Evolutionary conservation across 2,113 vertebrate species (phyloP), one percentile per base, ranked within the genome.

Genomic region (Parus major): DNA sequence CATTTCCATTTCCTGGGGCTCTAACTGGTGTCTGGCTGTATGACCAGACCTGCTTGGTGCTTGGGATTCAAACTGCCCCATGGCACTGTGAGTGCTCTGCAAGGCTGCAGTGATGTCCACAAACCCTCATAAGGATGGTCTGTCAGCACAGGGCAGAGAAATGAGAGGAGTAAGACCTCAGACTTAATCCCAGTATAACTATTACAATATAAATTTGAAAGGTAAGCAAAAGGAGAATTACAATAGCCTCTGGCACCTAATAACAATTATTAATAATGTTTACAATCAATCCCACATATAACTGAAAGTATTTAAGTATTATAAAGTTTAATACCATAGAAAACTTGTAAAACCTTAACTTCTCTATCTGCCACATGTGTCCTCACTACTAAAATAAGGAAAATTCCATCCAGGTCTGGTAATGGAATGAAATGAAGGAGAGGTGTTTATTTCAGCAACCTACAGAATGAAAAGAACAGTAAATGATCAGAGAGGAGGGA

Each of bases 1-100:
- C 69, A 50, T 95, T 97, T 94, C 95, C 90, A 80, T 96, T 89
- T 71, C 31, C 27, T 75, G 9, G 70, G 90, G 71, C 66, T 55
- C 36, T 50, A 47, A 20, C 85, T 49, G 63, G 60, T 68, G 66
- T 82, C 63, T 88, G 72, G 31, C 75, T 60, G 12, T 28, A 6
- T 8, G 14, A 44, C 52, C 31, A 27, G 47, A 31, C 49, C 80
- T 53, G 33, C 61, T 77, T 84, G 70, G 65, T 70, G 66, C 36
- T 23, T 39, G 84, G 64, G 52, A 29, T 39, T 52, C 27, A 41
- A 52, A 52, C 66, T 82, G 72, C 68, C 53, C 78, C 35, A 2
- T 78, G 39, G 70, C 82, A 5, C 3, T 42, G 69, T 13, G 76
- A 65, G 56, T 69, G 66, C 63, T 70, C 39, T 15, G 17, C 55